phyloP scores from a whole-genome alignment of 2,888 invertebrate genomes.

The Willowsia nigromaculata region DNA sequence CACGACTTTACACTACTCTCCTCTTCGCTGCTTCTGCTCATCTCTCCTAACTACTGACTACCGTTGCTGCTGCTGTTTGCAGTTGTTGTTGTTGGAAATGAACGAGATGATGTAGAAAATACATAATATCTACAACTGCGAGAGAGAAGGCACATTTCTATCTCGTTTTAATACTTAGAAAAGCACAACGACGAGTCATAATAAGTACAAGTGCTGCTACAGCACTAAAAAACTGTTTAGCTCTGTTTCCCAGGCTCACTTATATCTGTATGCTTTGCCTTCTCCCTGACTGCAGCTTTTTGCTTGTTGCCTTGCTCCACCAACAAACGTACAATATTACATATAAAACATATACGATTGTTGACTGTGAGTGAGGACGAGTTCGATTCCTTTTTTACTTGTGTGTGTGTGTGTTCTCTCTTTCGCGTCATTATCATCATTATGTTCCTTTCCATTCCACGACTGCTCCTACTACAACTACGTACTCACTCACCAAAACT shows the following conservation, averaged over 20 bases:
- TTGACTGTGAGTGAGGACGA: slow-evolving; percentile 68
- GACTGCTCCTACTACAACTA: slow-evolving; percentile 49
- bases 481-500: not conserved
- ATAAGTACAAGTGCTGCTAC: not conserved
- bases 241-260: slow-evolving; percentile 13
- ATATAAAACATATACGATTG: slow-evolving; percentile 70
- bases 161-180: slow-evolving; percentile 50
- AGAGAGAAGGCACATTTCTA: slow-evolving; percentile 55
- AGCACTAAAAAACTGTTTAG: not conserved
- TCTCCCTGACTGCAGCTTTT: not conserved
- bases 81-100: slow-evolving; percentile 39
- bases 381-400: slow-evolving; percentile 68
- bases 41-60: not conserved
- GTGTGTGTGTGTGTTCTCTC: slow-evolving; percentile 40
- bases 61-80: slow-evolving; percentile 20
- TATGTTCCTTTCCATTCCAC: slow-evolving; percentile 58
- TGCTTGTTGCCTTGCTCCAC: slow-evolving; percentile 7
- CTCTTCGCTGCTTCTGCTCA: not conserved
- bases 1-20: not conserved
- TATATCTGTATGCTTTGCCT: not conserved
- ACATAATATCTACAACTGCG: slow-evolving; percentile 21
- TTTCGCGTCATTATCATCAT: slow-evolving; percentile 62
- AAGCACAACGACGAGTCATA: not conserved
- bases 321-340: slow-evolving; percentile 38
- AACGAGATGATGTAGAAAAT: slow-evolving; percentile 38